Base-by-base conservation (phyloP, 2,888 invertebrate genomes). In the Diaperis boleti region DNA sequence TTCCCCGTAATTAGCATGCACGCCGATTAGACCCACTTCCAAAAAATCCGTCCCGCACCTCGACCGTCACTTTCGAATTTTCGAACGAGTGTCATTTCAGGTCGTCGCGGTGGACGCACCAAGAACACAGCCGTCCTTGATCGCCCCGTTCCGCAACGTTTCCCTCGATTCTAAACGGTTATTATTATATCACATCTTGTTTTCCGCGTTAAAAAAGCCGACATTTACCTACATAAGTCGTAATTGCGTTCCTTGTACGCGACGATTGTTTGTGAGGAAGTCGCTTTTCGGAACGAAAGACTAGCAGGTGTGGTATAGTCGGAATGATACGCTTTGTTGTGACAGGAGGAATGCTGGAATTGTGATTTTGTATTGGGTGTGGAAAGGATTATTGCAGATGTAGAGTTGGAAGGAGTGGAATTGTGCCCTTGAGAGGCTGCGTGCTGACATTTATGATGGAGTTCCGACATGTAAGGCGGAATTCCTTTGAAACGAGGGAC, bases 101-200 rank as follows among this genome's bases (percentile, higher is more conserved):
- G 41, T 20, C 4, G 10, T 1, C 10, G 7, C 41, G 41, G 20
- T 8, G 39, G 39, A 15, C 14, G 39, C 39, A 39, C 15, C 39
- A 3, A 15, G 39, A 37, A 37, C 6, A 5, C 11, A 5, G 37
- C 37, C 18, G 41, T 39, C 41, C 41, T 42, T 42, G 41, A 20
- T 17, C 41, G n/a, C 10, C n/a, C n/a, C 41, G 41, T 42, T 42
- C 41, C 41, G 41, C 41, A 20, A 42, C 41, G 41, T 20, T 42
- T 42, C 20, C 17, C 7, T 13, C 37, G 13, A 37, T 37, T 37
- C 14, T 42, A 20, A 20, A 42, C 18, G 18, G 2, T 20, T 42
- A 11, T n/a, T n/a, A n/a, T 42, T 42, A 42, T 42, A 20, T 42
- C 41, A 42, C 20, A 6, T 5, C 41, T 42, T 39, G 39, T 39